Percentiles rank a stretch among this genome's conserved stretches.
Conservation (phyloP, 23 tunicate genomes). For the Corella eumyota region DNA sequence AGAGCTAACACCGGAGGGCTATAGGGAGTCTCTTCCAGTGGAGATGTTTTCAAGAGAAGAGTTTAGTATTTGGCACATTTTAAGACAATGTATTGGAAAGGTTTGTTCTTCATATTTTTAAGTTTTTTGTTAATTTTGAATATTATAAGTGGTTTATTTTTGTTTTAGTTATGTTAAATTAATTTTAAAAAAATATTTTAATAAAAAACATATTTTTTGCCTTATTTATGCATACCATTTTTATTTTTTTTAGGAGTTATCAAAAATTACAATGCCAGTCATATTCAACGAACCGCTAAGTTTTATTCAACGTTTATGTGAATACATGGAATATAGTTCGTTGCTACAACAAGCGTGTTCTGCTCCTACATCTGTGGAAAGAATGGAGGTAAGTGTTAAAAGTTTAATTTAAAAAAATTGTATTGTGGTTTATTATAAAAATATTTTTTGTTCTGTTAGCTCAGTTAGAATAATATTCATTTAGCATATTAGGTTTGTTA, state of each 20-base stretch:
- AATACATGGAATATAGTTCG: slow-evolving; percentile 84
- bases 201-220: background rate
- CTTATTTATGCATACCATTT: background rate
- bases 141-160: too few species aligned
- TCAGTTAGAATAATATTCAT: too few species aligned
- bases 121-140: background rate
- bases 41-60: slow-evolving; percentile 69
- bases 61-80: slow-evolving; percentile 83
- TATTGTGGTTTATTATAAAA: too few species aligned
- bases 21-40: slow-evolving; percentile 23
- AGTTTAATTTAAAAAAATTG: too few species aligned
- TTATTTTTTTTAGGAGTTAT: slow-evolving; percentile 46
- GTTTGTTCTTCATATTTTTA: slow-evolving; percentile 7
- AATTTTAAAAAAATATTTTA: background rate
- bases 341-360: slow-evolving; percentile 45
- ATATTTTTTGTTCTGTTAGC: too few species aligned
- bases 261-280: slow-evolving; percentile 95
- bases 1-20: too few species aligned
- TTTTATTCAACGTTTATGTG: slow-evolving; percentile 80
- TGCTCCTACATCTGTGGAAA: slow-evolving; percentile 28
- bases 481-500: too few species aligned
- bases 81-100: slow-evolving; percentile 86
- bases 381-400: slow-evolving; percentile 64
- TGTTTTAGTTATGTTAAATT: too few species aligned
- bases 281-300: slow-evolving; percentile 94